These are phyloP conservation scores for Dolomedes plantarius DNA, from an alignment of 2,888 invertebrate species.

Conservation along the genomic window DNA sequence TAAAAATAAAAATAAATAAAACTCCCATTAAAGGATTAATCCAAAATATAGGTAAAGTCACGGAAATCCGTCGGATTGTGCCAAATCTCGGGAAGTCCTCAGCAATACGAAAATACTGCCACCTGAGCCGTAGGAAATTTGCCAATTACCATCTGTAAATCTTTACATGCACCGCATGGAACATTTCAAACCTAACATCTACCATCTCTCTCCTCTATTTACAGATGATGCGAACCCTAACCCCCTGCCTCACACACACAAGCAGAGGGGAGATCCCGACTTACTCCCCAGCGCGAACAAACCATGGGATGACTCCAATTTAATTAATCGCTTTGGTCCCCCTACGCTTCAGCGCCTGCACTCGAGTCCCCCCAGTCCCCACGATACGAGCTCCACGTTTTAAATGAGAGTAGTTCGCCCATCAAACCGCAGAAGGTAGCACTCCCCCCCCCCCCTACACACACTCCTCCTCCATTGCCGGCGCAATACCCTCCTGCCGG, in stretches of 20 bases:
- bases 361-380: not conserved
- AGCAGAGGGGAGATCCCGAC: not conserved
- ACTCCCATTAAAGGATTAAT: too few relatives aligned
- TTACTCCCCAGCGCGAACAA: slow-evolving; percentile 24
- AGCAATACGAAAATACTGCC: too few relatives aligned
- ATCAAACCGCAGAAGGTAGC: slow-evolving; percentile 69
- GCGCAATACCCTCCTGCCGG: not conserved
- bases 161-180: not conserved
- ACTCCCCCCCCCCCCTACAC: not conserved
- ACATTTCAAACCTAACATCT: not conserved
- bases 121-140: too few relatives aligned
- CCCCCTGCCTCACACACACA: too few relatives aligned
- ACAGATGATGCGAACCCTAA: not conserved
- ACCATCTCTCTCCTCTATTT: not conserved
- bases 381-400: slow-evolving; percentile 7
- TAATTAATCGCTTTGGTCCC: slow-evolving; percentile 65
- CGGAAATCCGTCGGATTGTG: too few relatives aligned
- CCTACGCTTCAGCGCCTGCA: slow-evolving; percentile 32
- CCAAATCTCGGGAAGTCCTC: too few relatives aligned
- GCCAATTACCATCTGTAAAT: not conserved
- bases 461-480: not conserved
- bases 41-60: too few relatives aligned
- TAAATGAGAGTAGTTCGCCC: slow-evolving; percentile 61
- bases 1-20: too few relatives aligned
- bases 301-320: slow-evolving; percentile 62